Evolutionary conservation across 2,888 invertebrate genomes (phyloP).

Genomic region (Junonia oenone): DNA sequence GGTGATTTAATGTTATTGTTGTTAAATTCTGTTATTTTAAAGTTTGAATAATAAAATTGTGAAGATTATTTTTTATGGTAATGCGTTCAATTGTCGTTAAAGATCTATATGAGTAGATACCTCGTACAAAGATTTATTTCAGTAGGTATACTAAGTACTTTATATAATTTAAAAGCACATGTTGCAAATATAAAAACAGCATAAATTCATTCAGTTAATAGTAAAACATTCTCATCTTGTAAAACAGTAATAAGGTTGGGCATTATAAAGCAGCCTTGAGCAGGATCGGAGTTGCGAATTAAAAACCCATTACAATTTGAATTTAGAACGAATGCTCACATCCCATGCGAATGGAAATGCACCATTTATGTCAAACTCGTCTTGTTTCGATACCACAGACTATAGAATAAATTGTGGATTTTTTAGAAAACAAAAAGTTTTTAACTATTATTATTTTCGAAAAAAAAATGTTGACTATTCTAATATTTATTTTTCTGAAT

Average conservation of each 20-base stretch:
- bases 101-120: too few relatives aligned
- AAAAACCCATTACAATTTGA: constrained; percentile 12
- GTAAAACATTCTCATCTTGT: not conserved
- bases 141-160: too few relatives aligned
- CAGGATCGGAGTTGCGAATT: not conserved
- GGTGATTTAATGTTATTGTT: too few relatives aligned
- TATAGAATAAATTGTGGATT: not conserved
- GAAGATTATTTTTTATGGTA: too few relatives aligned
- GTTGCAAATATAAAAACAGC: not conserved
- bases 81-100: too few relatives aligned
- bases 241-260: not conserved
- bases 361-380: constrained; percentile 5
- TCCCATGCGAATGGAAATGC: constrained; percentile 14
- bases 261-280: not conserved
- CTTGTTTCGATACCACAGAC: not conserved
- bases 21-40: too few relatives aligned
- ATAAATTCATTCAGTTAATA: not conserved
- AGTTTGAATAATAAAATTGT: too few relatives aligned
- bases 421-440: not conserved
- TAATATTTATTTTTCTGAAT: too few relatives aligned
- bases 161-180: too few relatives aligned
- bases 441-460: not conserved
- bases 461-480: too few relatives aligned
- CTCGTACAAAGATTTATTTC: too few relatives aligned
- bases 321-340: constrained; percentile 6